Base-by-base conservation (phyloP, 2,888 invertebrate genomes). In the Ashinkailepas kermadecensis region DNA sequence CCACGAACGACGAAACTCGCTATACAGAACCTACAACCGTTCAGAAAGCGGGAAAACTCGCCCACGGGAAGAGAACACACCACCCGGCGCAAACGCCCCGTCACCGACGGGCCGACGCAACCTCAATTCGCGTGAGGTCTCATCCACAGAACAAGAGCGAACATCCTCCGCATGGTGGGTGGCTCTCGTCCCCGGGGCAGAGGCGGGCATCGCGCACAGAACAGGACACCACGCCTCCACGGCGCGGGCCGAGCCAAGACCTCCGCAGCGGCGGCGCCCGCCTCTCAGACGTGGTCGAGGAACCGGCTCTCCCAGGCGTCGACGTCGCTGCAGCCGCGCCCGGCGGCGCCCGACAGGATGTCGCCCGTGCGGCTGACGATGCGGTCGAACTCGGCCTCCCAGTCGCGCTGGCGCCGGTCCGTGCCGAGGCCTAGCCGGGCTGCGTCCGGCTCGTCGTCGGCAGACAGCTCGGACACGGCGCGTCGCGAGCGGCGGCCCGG, bases 341-440 rank as follows among this genome's bases (percentile, higher is more conserved):
- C 82, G 56, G 83, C 84, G 12, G 81, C 64, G 18, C 83, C 84
- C 80, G 81, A 82, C 11, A 83, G 84, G 13, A 83, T 83, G 23
- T 84, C 82, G 11, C 81, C 82, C 74, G 65, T 82, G 81, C 58
- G 95, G 86, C 94, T 93, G 82, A 93, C 92, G 58, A 93, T 94
- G 4, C 94, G 93, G 81, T 92, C 92, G 80, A 95, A 88, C 85
- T 94, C 94, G 0, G 95, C 94, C 85, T 92, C 91, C 87, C 93
- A 93, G 86, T 92, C 93, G 0, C 94, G 93, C 81, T 93, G 91
- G 81, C 93, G 93, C 0, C 94, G 94, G 86, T 94, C 92, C 39
- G 95, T 89, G 86, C 92, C 90, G 39, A 39, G 2, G 39, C 2
- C 39, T 1, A 39, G 39, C 84, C 95, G 91, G 85, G 78, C 84